Evolutionary conservation across 1,140 invertebrate species (phyloP).

Genomic region (Hyphantria cunea): DNA sequence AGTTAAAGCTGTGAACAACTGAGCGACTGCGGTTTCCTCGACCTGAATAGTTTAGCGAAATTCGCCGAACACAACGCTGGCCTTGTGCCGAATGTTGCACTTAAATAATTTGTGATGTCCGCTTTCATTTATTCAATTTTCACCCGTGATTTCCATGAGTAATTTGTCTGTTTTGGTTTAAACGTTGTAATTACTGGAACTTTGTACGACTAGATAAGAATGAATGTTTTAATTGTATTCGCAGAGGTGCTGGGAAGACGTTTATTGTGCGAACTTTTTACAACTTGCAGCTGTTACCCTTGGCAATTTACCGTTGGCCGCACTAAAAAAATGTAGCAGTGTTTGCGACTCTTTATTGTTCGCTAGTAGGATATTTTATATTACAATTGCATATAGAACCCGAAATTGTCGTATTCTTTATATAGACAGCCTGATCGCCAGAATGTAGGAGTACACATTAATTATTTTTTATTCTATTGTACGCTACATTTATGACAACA

Average conservation of each 20-base stretch:
- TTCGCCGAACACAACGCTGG: constrained; percentile 63
- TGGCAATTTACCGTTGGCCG: constrained; percentile 38
- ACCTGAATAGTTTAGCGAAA: constrained; percentile 75
- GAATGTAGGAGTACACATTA: constrained; percentile 3
- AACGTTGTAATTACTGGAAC: constrained; percentile 24
- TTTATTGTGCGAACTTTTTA: constrained; percentile 60
- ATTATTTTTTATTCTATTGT: not conserved
- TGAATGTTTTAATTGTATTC: constrained; percentile 30
- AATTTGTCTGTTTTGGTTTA: constrained; percentile 30
- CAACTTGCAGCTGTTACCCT: constrained; percentile 45
- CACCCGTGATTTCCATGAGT: constrained; percentile 50
- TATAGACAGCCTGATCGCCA: constrained; percentile 12
- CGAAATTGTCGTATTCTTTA: not conserved
- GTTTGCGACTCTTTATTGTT: constrained; percentile 42
- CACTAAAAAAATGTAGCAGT: constrained; percentile 41
- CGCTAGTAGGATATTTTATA: constrained; percentile 20
- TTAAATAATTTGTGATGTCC: constrained; percentile 79
- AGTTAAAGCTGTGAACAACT: constrained; percentile 57
- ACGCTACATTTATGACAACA: too few species aligned
- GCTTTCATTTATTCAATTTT: constrained; percentile 72
- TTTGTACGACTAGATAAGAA: constrained; percentile 16
- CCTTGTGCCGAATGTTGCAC: constrained; percentile 72
- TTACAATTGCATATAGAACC: constrained; percentile 3
- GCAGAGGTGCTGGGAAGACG: constrained; percentile 40
- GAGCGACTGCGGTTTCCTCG: constrained; percentile 72